Conservation (phyloP, 2,888 invertebrate genomes). For the Macrophya annulata region DNA sequence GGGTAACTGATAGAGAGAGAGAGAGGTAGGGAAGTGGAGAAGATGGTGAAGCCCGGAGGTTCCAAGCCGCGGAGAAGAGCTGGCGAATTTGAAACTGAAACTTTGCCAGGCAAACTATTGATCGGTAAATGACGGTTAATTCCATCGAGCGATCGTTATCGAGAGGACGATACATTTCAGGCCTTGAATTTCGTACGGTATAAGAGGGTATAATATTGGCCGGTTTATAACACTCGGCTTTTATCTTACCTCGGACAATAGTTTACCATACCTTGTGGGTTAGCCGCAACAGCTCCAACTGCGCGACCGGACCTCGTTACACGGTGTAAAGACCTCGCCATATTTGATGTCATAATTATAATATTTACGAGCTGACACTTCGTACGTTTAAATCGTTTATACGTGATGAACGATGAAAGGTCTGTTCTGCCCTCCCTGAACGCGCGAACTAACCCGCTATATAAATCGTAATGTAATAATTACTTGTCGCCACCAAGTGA, state of each 20-base stretch:
- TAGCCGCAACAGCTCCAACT: slow-evolving; percentile 57
- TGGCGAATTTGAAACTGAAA: slow-evolving; percentile 19
- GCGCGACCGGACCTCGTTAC: slow-evolving; percentile 66
- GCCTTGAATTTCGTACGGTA: slow-evolving; percentile 30
- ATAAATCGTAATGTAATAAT: slow-evolving; percentile 50
- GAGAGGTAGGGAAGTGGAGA: not conserved
- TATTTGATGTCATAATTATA: slow-evolving; percentile 72
- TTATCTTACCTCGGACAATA: slow-evolving; percentile 32
- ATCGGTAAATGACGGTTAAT: slow-evolving; percentile 66
- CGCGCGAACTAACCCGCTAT: slow-evolving; percentile 40
- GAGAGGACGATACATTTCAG: slow-evolving; percentile 68
- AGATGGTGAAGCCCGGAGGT: not conserved
- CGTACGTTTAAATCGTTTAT: slow-evolving; percentile 71
- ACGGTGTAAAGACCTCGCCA: slow-evolving; percentile 67
- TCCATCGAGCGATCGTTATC: slow-evolving; percentile 66
- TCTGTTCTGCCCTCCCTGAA: slow-evolving; percentile 35
- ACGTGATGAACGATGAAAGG: slow-evolving; percentile 67
- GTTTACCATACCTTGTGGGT: not conserved
- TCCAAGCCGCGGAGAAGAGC: not conserved
- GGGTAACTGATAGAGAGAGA: not conserved
- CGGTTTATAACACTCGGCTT: not conserved
- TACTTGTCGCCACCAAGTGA: slow-evolving; percentile 48
- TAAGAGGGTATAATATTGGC: slow-evolving; percentile 31
- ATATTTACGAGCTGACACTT: slow-evolving; percentile 70
- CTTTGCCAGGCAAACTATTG: slow-evolving; percentile 66